Conservation (phyloP, 2,797 vertebrate genomes). For the Amphiprion clarkii region DNA sequence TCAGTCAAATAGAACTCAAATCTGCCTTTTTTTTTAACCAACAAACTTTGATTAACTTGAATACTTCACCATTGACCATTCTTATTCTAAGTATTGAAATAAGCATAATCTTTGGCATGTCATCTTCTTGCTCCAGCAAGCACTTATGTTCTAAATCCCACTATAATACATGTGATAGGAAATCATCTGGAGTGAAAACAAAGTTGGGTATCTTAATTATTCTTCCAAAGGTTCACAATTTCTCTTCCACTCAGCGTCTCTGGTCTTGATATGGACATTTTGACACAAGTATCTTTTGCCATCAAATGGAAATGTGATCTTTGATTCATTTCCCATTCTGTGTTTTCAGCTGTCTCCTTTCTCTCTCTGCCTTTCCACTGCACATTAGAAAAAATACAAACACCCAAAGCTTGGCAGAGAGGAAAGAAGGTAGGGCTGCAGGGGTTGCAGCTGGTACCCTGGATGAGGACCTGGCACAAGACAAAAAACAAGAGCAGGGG, state of each 20-base stretch:
- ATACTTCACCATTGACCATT: no score
- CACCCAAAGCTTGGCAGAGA: slow-evolving; percentile 53
- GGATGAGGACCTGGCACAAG: slow-evolving; percentile 67
- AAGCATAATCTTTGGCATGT: background rate
- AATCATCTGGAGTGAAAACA: no score
- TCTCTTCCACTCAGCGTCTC: no score
- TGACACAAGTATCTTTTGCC: background rate
- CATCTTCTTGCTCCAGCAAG: background rate
- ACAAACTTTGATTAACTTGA: no score
- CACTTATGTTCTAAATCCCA: no score
- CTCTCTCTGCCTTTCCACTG: slow-evolving; percentile 25
- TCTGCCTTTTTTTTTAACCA: background rate
- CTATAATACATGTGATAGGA: background rate
- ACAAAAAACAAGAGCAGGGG: slow-evolving; percentile 48
- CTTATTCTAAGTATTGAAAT: background rate
- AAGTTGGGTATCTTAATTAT: no score
- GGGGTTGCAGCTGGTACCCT: slow-evolving; percentile 75
- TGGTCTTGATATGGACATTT: background rate
- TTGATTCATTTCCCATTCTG: slow-evolving; percentile 48
- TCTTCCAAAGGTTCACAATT: no score
- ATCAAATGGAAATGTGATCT: slow-evolving; percentile 53
- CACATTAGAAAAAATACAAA: slow-evolving; percentile 51
- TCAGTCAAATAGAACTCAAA: no score
- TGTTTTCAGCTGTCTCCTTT: slow-evolving; percentile 18
- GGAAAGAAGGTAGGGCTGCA: slow-evolving; percentile 63